These are phyloP conservation scores for Synergus laeviventris DNA, from an alignment of 2,888 invertebrate genomes.

Conservation along the genomic window DNA sequence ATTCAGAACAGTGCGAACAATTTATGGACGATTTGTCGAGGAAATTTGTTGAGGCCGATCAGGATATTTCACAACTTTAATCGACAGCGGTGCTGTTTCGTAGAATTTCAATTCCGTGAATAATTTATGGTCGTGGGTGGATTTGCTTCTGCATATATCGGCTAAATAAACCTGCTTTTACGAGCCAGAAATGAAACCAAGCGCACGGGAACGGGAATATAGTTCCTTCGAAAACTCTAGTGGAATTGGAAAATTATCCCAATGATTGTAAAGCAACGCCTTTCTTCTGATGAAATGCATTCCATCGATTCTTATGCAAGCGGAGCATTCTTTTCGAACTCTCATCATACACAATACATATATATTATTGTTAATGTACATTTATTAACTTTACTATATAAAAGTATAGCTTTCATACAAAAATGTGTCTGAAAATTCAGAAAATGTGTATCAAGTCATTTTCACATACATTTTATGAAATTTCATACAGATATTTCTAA, in stretches of 20 bases:
- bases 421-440: too few species aligned
- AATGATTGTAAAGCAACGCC: neutral
- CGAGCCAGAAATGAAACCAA: constrained; percentile 17
- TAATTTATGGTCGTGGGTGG: constrained; percentile 25
- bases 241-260: constrained; percentile 12
- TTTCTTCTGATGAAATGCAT: neutral
- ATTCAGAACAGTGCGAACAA: neutral
- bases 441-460: too few species aligned
- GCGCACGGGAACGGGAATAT: constrained; percentile 12
- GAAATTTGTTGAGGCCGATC: neutral
- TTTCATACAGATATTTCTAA: too few species aligned
- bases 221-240: constrained; percentile 6
- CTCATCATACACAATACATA: neutral
- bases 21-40: neutral
- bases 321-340: neutral
- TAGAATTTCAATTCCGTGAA: constrained; percentile 27
- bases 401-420: too few species aligned
- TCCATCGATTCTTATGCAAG: neutral
- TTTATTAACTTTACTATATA: too few species aligned
- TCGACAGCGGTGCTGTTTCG: constrained; percentile 9
- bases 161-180: constrained; percentile 20
- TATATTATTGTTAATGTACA: neutral
- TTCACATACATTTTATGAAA: too few species aligned
- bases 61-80: constrained; percentile 13
- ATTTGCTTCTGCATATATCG: constrained; percentile 9